These are phyloP conservation scores for Melanostoma scalare DNA, from an alignment of 2,888 invertebrate species.

Conservation along the genomic window DNA sequence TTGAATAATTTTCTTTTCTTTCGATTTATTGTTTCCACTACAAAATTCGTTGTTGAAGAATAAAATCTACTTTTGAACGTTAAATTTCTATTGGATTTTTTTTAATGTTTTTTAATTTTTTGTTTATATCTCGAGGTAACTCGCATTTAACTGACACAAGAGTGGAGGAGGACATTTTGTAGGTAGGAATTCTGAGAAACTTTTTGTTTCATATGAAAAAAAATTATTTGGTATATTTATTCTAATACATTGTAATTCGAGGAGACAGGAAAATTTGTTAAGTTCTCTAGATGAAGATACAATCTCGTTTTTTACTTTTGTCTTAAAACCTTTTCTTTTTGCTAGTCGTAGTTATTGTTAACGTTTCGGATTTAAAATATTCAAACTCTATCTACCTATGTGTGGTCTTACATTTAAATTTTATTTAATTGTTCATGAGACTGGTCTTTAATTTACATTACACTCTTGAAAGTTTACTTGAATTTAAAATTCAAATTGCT, in stretches of 20 bases:
- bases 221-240: background rate
- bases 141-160: constrained; percentile 14
- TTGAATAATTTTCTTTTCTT: constrained; percentile 15
- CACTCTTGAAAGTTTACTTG: background rate
- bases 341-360: background rate
- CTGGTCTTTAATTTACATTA: constrained; percentile 32
- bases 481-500: background rate
- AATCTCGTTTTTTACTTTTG: background rate
- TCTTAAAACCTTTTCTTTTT: background rate
- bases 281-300: background rate
- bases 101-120: constrained; percentile 21
- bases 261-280: background rate
- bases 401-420: background rate
- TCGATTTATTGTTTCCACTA: constrained; percentile 34
- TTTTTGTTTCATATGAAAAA: too few species aligned
- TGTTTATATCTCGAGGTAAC: constrained; percentile 11
- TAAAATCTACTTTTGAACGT: constrained; percentile 43
- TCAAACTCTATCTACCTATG: background rate
- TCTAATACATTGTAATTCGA: constrained; percentile 27
- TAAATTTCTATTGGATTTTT: background rate
- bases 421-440: constrained; percentile 1
- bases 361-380: constrained; percentile 10
- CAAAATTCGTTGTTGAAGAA: constrained; percentile 61
- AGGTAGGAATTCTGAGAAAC: too few species aligned
- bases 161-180: background rate